Evolutionary conservation across 1,140 invertebrate genomes (phyloP), one percentile per base, ranked within the genome.

Genomic region (Acyrthosiphon pisum): DNA sequence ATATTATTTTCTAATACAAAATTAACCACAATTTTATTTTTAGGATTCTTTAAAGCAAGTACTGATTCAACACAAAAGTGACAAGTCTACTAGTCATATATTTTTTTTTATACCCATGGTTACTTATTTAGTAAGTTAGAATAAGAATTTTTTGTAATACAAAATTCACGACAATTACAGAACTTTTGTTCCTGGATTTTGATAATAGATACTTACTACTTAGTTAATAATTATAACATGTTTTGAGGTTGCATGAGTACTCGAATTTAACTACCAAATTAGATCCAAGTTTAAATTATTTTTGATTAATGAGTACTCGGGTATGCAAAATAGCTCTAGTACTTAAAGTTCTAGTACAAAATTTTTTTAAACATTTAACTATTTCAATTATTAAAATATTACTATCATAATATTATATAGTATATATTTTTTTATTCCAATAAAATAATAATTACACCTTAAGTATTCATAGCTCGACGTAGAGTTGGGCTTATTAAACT

Each of bases 311-410:
- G 30, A 76, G 60, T 76, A 76, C 11, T 76, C 11, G n/a, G 14
- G 60, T 76, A 76, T 76, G 60, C 60, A 76, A n/a, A 68, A 76
- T 76, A 76, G 30, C 14, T 53, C 20, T 53, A 53, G 50, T 53
- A 53, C 50, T 30, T 60, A 60, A 26, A 60, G 53, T 60, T 68
- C 30, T 68, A 68, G 60, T 68, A 68, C 60, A 68, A 68, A 18
- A 18, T 68, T 68, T n/a, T 76, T 76, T n/a, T 18, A n/a, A 76
- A n/a, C n/a, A 76, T 76, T 76, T n/a, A 76, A 76, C 14, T 76
- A 76, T 76, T 76, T 76, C 30, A 76, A 76, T 76, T 76, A 76
- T 76, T n/a, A 76, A 76, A 76, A 76, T 76, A 68, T 68, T 68
- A 68, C 30, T 68, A 68, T 68, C 60, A 68, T 68, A 68, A n/a